phyloP scores from a whole-genome alignment of 2,797 vertebrate species.

The Pangasius djambal region DNA sequence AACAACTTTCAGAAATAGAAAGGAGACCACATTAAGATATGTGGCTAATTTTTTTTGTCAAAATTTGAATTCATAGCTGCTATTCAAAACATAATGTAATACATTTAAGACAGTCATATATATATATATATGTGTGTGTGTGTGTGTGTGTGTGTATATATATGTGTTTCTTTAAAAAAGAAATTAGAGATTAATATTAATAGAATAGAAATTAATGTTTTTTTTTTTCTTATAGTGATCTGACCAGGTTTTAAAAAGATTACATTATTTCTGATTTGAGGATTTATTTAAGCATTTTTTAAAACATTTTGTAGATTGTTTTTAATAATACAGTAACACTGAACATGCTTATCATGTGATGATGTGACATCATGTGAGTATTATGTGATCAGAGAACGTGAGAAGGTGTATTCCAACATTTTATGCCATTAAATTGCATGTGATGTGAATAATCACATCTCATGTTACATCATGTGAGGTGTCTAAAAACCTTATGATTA shows the following conservation, averaged over 20 bases:
- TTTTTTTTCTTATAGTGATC: too few relatives aligned
- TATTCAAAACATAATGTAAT: too few relatives aligned
- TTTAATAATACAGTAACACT: neutral
- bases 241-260: too few relatives aligned
- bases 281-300: neutral
- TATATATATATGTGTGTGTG: neutral
- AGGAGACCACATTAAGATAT: neutral
- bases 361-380: neutral
- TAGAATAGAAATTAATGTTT: too few relatives aligned
- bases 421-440: neutral
- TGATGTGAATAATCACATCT: neutral
- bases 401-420: neutral
- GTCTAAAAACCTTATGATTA: constrained; percentile 1
- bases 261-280: too few relatives aligned
- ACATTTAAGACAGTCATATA: neutral
- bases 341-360: neutral
- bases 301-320: too few relatives aligned
- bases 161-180: too few relatives aligned
- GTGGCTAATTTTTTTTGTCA: neutral
- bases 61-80: too few relatives aligned
- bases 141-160: too few relatives aligned
- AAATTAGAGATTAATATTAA: too few relatives aligned
- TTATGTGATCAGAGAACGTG: neutral
- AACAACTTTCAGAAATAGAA: neutral
- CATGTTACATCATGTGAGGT: neutral